Base-by-base conservation (phyloP, 2,797 vertebrate species). In the Euthynnus affinis region DNA sequence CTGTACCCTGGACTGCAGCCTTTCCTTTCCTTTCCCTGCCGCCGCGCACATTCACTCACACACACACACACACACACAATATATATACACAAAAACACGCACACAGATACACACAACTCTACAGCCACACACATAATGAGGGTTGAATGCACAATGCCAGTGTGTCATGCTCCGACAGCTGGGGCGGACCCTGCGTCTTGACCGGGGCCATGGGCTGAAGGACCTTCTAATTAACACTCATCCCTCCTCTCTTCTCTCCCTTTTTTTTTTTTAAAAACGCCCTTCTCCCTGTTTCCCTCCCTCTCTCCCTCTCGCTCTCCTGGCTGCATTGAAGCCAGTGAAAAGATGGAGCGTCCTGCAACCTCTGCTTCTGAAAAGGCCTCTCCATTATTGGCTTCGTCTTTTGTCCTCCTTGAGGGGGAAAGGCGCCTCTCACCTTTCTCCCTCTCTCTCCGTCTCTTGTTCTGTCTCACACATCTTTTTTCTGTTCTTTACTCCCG, bases 171-270 rank as follows among this genome's bases (percentile, higher is more conserved):
- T 95, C 93, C 90, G 93, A 95, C 95, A 96, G 95, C 95, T 95
- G 94, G 93, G 94, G 93, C 87, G 89, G 94, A 92, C 94, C 93
- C 94, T 92, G 87, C 89, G 90, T 91, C 94, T 94, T 93, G 89
- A 94, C 94, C 94, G 79, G 90, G 92, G 87, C 94, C 94, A 94
- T 84, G 84, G 94, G 92, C 94, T 95, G 94, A 95, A 95, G 95
- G 93, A 95, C 94, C 95, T 94, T 93, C 94, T 95, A 96, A 96
- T 96, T 96, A 96, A 95, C 94, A 95, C 94, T 93, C 91, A 93
- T 93, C 91, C 90, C 91, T 91, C 85, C 87, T 88, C 86, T 90
- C 80, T 71, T 81, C 87, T 85, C 87, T 79, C 82, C 75, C 70
- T 88, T 88, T 89, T 49, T 49, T 49, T 49, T 20, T 49, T 49